phyloP scores from a whole-genome alignment of 2,888 invertebrate species.

The Drosophila macrospina region DNA sequence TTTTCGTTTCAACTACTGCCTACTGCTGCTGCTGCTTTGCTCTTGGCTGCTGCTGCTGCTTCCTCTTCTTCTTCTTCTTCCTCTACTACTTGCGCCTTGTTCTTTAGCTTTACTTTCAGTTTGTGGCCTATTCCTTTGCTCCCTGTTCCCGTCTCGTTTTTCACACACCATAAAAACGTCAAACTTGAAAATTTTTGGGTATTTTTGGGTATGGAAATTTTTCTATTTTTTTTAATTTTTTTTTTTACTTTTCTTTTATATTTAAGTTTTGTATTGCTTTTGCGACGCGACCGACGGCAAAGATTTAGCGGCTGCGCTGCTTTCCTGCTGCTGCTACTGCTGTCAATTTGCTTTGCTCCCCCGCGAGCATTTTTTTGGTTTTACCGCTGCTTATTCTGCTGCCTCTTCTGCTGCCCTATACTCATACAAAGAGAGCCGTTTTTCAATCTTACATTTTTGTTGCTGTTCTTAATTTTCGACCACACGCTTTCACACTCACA shows the following conservation, averaged over 20 bases:
- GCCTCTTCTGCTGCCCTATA: slow-evolving; percentile 29
- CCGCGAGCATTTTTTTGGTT: slow-evolving; percentile 56
- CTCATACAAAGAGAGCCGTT: slow-evolving; percentile 60
- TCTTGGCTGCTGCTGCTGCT: slow-evolving; percentile 14
- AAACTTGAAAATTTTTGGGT: slow-evolving; percentile 68
- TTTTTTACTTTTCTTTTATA: slow-evolving; percentile 39
- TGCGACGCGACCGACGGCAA: slow-evolving; percentile 59
- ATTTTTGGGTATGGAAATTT: slow-evolving; percentile 75
- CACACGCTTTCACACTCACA: slow-evolving; percentile 63
- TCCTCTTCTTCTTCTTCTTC: slow-evolving; percentile 22
- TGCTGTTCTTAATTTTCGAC: slow-evolving; percentile 69
- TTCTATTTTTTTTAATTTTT: slow-evolving; percentile 38
- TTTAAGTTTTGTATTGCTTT: slow-evolving; percentile 46
- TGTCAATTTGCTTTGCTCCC: slow-evolving; percentile 62
- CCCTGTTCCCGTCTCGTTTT: slow-evolving; percentile 51
- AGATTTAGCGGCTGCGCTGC: slow-evolving; percentile 56
- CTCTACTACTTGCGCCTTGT: slow-evolving; percentile 54
- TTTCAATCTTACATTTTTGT: slow-evolving; percentile 63
- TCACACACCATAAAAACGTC: slow-evolving; percentile 67
- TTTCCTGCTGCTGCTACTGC: slow-evolving; percentile 41
- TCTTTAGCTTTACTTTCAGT: slow-evolving; percentile 68
- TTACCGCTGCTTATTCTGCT: slow-evolving; percentile 50
- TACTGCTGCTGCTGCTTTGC: too few species aligned
- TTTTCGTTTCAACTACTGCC: slow-evolving; percentile 48
- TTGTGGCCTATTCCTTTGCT: slow-evolving; percentile 62